Percentiles rank a stretch among this genome's conserved stretches.
These are phyloP conservation scores for Dryas iulia DNA, from an alignment of 1,140 invertebrate species.

Conservation along the genomic window DNA sequence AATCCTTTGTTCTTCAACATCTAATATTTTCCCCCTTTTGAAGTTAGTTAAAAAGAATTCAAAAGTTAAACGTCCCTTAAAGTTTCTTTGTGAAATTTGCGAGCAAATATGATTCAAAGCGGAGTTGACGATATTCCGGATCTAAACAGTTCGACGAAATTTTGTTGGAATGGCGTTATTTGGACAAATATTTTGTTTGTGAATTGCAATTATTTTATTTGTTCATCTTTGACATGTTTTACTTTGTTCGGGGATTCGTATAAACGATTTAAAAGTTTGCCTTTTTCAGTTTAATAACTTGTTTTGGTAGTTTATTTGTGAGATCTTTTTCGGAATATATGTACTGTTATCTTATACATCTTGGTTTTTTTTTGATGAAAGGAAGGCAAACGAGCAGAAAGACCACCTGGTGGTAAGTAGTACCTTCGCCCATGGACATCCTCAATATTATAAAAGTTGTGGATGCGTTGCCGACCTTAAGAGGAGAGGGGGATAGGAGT, in stretches of 20 bases:
- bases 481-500: too few relatives aligned
- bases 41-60: slow-evolving; percentile 4
- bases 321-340: not conserved
- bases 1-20: not conserved
- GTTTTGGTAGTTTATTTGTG: too few relatives aligned
- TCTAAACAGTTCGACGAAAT: slow-evolving; percentile 18
- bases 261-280: not conserved
- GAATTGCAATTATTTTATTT: slow-evolving; percentile 4
- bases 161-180: slow-evolving; percentile 7
- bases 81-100: slow-evolving; percentile 46
- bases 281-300: not conserved
- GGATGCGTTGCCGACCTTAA: too few relatives aligned
- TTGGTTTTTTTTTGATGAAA: too few relatives aligned
- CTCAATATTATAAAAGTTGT: too few relatives aligned
- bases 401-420: too few relatives aligned
- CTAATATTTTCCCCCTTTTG: not conserved
- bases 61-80: slow-evolving; percentile 17
- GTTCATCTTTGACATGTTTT: not conserved
- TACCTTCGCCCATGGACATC: too few relatives aligned
- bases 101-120: slow-evolving; percentile 41
- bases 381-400: too few relatives aligned
- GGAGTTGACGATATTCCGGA: slow-evolving; percentile 22
- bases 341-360: too few relatives aligned
- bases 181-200: slow-evolving; percentile 9
- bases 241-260: not conserved